Percentiles rank a stretch among this genome's conserved stretches.
phyloP scores from a whole-genome alignment of 2,113 vertebrate genomes.

The Passer montanus region DNA sequence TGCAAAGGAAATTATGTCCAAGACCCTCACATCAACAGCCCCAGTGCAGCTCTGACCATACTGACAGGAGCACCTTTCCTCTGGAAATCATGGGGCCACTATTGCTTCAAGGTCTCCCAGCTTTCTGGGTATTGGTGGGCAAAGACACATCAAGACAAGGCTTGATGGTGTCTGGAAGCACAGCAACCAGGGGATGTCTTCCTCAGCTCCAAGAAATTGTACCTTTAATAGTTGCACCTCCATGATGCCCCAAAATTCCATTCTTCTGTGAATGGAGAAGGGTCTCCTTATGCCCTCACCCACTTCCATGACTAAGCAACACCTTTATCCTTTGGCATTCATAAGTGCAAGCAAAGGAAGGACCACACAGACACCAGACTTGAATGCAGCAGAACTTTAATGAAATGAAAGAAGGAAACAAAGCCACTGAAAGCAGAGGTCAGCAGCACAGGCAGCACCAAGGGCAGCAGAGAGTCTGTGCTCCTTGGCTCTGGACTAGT shows the following conservation, averaged over 20 bases:
- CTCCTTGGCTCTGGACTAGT: not conserved
- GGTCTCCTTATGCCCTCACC: not conserved
- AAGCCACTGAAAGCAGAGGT: not conserved
- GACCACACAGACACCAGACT: not conserved
- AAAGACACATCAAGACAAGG: not conserved
- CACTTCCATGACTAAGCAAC: not conserved
- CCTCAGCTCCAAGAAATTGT: not conserved
- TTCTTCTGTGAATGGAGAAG: not conserved
- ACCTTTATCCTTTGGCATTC: not conserved
- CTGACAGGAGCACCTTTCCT: not conserved
- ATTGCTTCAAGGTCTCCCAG: not conserved
- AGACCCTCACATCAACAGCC: not conserved
- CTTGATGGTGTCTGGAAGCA: not conserved
- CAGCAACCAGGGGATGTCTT: not conserved
- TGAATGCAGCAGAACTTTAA: slow-evolving; percentile 4
- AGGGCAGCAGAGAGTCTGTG: rapidly evolving
- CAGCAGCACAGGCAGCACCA: not conserved
- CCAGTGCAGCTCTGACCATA: not conserved
- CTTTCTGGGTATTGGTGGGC: not conserved
- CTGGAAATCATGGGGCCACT: not conserved
- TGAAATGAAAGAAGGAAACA: not conserved
- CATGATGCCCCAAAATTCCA: not conserved
- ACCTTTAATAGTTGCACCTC: not conserved
- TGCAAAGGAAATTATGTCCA: not conserved
- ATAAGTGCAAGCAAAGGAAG: not conserved